Evolutionary conservation across 1,140 invertebrate genomes (phyloP), one percentile per base, ranked within the genome.

Genomic region (Prorops nasuta): DNA sequence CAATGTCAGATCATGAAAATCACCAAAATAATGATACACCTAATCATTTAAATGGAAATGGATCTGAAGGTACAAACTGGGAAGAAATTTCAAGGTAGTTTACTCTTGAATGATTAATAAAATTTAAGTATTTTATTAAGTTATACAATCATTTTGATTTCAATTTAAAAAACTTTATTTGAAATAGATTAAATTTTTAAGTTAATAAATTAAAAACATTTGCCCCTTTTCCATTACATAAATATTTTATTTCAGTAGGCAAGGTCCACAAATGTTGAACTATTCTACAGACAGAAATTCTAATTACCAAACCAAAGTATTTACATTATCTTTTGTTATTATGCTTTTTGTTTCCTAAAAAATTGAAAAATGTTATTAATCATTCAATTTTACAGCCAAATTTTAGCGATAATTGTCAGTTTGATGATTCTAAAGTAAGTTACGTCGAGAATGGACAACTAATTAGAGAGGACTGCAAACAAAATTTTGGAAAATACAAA

Each of bases 31-130:
- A 42, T 21, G 40, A 38, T 37, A 63, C 51, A 21, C 38, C 48
- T 4, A 53, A 41, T 10, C 35, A 42, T 47, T 28, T 45, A 35
- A 50, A 49, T 42, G 58, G 57, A 43, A 64, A 59, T 36, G 46
- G 44, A 19, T 56, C 34, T 28, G 49, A 48, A 10, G 60, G 54
- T 16, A 37, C 56, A 18, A 56, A 64, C 41, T 58, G 58, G 43
- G 58, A 49, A 24, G 20, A 46, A 8, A 58, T 60, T 42, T 40
- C 54, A 44, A 36, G 38, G 68, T 72, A n/a, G n/a, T n/a, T n/a
- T n/a, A n/a, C n/a, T n/a, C n/a, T n/a, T n/a, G n/a, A n/a, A n/a
- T n/a, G n/a, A n/a, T n/a, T n/a, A n/a, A n/a, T n/a, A n/a, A n/a
- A n/a, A n/a, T n/a, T n/a, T n/a, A n/a, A n/a, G n/a, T n/a, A n/a